Percentiles rank a stretch among this genome's conserved stretches.
These are phyloP conservation scores for Scartelaos histophorus DNA, from an alignment of 2,113 vertebrate genomes.

Conservation along the genomic window DNA sequence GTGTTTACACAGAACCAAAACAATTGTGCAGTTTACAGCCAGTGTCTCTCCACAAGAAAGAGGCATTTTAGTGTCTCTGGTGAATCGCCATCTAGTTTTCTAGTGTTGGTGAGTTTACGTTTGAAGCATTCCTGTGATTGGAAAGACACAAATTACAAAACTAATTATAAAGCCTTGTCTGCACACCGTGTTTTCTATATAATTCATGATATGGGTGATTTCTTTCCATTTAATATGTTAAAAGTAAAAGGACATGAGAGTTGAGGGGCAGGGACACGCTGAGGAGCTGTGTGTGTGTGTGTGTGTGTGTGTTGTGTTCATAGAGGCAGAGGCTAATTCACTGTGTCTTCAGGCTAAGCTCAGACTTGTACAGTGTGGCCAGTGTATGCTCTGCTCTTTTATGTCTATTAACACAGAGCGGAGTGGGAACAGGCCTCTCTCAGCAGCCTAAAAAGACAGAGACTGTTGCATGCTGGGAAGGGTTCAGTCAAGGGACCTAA, in stretches of 20 bases:
- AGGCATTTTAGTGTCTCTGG: not conserved
- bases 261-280: too few species aligned
- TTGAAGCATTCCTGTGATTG: not conserved
- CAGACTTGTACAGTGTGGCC: slow-evolving; percentile 51
- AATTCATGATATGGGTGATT: too few species aligned
- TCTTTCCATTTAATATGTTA: too few species aligned
- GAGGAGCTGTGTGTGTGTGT: not conserved
- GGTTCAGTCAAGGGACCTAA: slow-evolving; percentile 26
- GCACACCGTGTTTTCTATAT: not conserved
- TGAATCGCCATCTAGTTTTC: not conserved
- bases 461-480: slow-evolving; percentile 29
- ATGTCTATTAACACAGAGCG: slow-evolving; percentile 58
- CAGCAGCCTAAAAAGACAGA: slow-evolving; percentile 53
- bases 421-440: slow-evolving; percentile 46
- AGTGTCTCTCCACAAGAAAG: not conserved
- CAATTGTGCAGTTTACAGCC: slow-evolving; percentile 33
- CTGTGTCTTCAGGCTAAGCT: slow-evolving; percentile 49
- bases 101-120: too few species aligned
- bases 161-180: not conserved
- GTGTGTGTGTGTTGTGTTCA: slow-evolving; percentile 25
- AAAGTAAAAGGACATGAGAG: not conserved
- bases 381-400: slow-evolving; percentile 41
- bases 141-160: not conserved
- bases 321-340: slow-evolving; percentile 19
- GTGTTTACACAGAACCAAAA: slow-evolving; percentile 35